Percentiles rank a stretch among this genome's conserved stretches.
phyloP scores from a whole-genome alignment of 2,113 vertebrate genomes.

The Shinisaurus crocodilurus region DNA sequence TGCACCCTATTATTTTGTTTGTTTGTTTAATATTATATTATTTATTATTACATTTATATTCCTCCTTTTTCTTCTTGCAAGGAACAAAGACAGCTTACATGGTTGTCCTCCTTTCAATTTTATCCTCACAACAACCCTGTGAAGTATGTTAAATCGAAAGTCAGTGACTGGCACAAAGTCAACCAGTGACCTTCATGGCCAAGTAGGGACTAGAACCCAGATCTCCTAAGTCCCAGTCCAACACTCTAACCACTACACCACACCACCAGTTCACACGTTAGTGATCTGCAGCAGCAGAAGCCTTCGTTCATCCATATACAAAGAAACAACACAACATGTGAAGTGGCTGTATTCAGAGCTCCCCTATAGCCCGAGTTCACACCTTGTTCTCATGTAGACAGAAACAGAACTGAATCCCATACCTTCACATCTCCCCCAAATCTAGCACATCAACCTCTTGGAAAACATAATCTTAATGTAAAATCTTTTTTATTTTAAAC shows the following conservation, averaged over 20 bases:
- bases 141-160: no score
- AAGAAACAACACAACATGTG: neutral
- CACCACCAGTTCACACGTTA: neutral
- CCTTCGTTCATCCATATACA: neutral
- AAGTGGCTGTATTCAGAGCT: neutral
- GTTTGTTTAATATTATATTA: no score
- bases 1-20: neutral
- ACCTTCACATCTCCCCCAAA: neutral
- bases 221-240: no score
- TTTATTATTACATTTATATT: no score
- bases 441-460: neutral
- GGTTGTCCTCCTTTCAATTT: no score
- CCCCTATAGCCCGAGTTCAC: neutral
- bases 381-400: neutral
- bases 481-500: slow-evolving; percentile 25
- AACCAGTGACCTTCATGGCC: no score
- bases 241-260: no score
- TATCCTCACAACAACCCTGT: no score
- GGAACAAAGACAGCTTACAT: no score
- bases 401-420: neutral
- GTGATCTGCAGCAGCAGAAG: neutral
- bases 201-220: no score
- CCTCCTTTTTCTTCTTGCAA: no score
- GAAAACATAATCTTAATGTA: slow-evolving; percentile 34
- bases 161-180: no score